These are phyloP conservation scores for Troglohyphantes excavatus DNA, from an alignment of 2,888 invertebrate species.

Conservation along the genomic window DNA sequence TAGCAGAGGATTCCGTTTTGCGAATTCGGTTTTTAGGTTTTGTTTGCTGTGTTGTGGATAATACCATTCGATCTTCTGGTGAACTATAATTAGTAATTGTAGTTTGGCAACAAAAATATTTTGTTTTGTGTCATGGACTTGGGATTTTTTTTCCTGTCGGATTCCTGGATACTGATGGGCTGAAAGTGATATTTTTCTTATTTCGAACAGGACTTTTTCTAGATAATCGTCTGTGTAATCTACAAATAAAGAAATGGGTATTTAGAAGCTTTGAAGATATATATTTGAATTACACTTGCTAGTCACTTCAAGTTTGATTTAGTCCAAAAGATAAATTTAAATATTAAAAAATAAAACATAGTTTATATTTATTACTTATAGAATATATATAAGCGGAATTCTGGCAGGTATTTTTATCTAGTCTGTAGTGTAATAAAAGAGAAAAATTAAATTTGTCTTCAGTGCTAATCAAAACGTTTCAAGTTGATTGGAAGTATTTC, in stretches of 20 bases:
- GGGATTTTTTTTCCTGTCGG: background rate
- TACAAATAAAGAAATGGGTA: background rate
- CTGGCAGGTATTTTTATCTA: conserved; percentile 22
- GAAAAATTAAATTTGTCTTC: background rate
- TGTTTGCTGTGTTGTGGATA: background rate
- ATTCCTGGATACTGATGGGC: conserved; percentile 8
- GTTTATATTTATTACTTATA: conserved; percentile 40
- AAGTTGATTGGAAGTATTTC: background rate
- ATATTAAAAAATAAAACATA: conserved; percentile 23
- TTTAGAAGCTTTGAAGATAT: conserved; percentile 1
- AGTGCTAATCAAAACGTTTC: conserved; percentile 27
- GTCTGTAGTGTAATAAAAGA: background rate
- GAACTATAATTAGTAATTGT: background rate
- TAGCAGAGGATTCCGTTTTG: background rate
- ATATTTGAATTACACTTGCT: conserved; percentile 4
- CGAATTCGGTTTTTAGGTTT: background rate
- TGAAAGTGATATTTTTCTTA: background rate
- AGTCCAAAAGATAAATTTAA: background rate
- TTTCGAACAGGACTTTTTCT: background rate
- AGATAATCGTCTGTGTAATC: background rate
- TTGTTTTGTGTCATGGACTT: background rate
- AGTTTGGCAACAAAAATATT: background rate
- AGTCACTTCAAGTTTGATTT: conserved; percentile 37
- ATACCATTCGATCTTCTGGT: background rate
- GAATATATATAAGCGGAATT: background rate